Conservation (phyloP, 2,797 vertebrate genomes). For the Nannoperca obscura region DNA sequence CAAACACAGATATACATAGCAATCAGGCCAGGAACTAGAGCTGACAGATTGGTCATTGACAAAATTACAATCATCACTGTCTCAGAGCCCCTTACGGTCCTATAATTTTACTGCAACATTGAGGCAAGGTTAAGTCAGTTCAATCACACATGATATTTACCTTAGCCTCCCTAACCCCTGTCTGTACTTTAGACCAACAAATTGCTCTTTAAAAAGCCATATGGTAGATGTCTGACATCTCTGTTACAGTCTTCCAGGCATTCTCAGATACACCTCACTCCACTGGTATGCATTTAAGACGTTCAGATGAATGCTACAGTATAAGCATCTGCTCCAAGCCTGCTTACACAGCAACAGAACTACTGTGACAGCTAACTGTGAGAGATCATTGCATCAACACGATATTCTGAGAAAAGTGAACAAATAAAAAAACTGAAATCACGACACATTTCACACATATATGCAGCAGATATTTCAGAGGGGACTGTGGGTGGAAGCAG, state of each 20-base stretch:
- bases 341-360: conserved; percentile 21
- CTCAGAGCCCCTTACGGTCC: conserved; percentile 32
- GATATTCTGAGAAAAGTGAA: conserved; percentile 13
- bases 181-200: conserved; percentile 52
- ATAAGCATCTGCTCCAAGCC: conserved; percentile 22
- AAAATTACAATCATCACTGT: conserved; percentile 61
- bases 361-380: neutral
- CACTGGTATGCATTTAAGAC: conserved; percentile 69
- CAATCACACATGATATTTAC: conserved; percentile 51
- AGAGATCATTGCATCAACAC: neutral
- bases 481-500: conserved; percentile 66
- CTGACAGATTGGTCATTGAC: conserved; percentile 52
- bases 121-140: conserved; percentile 26
- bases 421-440: conserved; percentile 7
- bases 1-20: conserved; percentile 51
- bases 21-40: conserved; percentile 47
- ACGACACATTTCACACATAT: conserved; percentile 44
- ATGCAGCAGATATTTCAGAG: conserved; percentile 64
- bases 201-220: conserved; percentile 60
- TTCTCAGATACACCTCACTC: conserved; percentile 65
- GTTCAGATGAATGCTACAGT: conserved; percentile 44
- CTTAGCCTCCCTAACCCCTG: conserved; percentile 29
- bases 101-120: conserved; percentile 48
- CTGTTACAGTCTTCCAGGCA: conserved; percentile 59
- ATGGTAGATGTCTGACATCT: conserved; percentile 64